Evolutionary conservation across 2,797 vertebrate genomes (phyloP).

Genomic region (Xerus rutilus): DNA sequence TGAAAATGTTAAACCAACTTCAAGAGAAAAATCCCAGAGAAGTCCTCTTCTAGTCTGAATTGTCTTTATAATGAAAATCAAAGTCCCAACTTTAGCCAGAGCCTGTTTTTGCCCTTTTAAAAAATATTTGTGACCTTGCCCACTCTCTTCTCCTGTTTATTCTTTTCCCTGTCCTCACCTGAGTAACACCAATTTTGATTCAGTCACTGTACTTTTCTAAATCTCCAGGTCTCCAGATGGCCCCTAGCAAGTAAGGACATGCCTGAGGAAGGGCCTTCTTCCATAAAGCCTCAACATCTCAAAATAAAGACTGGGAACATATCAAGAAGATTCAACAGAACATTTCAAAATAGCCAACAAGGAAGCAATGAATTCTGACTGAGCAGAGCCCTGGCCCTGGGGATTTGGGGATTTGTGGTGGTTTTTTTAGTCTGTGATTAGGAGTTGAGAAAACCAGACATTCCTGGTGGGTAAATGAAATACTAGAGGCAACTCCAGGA

Average conservation of each 20-base stretch:
- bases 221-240: neutral
- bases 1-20: neutral
- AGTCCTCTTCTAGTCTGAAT: neutral
- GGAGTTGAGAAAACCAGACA: neutral
- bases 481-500: neutral
- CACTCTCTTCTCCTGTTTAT: neutral
- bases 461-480: neutral
- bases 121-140: neutral
- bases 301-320: neutral
- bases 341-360: neutral
- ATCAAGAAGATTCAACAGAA: neutral
- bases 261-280: neutral
- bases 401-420: neutral
- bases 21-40: neutral
- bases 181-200: neutral
- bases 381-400: neutral
- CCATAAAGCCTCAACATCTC: neutral
- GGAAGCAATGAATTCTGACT: neutral
- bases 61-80: slow-evolving; percentile 9
- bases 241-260: neutral
- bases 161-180: neutral
- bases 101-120: neutral
- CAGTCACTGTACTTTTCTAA: neutral
- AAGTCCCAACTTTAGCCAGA: neutral
- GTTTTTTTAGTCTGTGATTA: neutral